phyloP scores from a whole-genome alignment of 2,113 vertebrate genomes.

The Rhinoptilus africanus region DNA sequence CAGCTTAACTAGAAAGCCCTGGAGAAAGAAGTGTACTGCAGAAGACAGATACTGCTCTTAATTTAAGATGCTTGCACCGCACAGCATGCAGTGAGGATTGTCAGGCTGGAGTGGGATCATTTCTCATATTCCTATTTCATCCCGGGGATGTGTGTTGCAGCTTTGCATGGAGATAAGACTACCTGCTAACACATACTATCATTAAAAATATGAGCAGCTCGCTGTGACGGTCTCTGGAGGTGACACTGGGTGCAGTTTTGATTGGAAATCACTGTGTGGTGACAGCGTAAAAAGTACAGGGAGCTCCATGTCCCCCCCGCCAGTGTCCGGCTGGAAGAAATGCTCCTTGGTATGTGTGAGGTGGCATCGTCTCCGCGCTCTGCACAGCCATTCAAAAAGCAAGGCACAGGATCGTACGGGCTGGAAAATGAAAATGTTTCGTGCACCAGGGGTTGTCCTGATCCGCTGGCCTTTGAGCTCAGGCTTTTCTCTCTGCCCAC shows the following conservation, averaged over 20 bases:
- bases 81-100: fast-evolving
- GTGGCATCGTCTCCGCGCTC: fast-evolving
- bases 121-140: neutral
- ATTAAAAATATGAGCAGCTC: neutral
- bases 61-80: neutral
- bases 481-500: neutral
- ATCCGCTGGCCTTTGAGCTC: neutral
- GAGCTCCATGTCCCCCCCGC: fast-evolving
- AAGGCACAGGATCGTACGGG: fast-evolving
- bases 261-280: neutral
- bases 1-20: neutral
- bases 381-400: neutral
- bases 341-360: fast-evolving
- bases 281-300: neutral
- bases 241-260: neutral
- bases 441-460: fast-evolving
- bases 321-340: neutral
- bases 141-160: fast-evolving
- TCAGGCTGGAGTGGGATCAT: neutral
- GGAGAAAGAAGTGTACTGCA: neutral
- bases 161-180: neutral
- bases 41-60: neutral
- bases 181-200: neutral
- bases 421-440: neutral
- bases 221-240: neutral